These are phyloP conservation scores for Drosophila anceps DNA, from an alignment of 2,888 invertebrate genomes.

Conservation along the genomic window DNA sequence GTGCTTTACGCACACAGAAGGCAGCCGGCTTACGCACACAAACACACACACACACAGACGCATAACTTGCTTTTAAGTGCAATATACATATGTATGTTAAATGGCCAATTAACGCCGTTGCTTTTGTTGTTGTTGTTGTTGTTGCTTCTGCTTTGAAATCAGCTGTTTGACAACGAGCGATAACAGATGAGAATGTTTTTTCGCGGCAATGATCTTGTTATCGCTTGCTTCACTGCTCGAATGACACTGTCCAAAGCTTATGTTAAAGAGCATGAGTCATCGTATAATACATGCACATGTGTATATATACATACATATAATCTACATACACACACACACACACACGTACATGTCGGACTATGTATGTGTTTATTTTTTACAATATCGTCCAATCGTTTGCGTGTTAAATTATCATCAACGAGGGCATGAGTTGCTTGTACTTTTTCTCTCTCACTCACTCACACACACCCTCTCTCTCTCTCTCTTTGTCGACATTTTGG, in stretches of 20 bases:
- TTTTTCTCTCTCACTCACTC: neutral
- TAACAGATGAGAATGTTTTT: conserved; percentile 18
- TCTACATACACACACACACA: conserved; percentile 3
- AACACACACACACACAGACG: neutral
- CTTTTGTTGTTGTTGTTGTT: conserved; percentile 6
- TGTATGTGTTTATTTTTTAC: conserved; percentile 14
- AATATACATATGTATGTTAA: conserved; percentile 47
- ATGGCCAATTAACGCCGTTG: conserved; percentile 57
- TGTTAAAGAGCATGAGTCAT: conserved; percentile 47
- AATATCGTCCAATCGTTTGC: conserved; percentile 61
- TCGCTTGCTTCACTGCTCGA: conserved; percentile 18
- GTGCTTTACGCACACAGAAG: conserved; percentile 62
- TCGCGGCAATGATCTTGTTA: conserved; percentile 25
- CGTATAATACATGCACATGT: neutral
- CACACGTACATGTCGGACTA: neutral
- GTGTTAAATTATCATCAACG: conserved; percentile 66
- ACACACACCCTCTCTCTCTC: neutral
- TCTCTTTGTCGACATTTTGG: neutral
- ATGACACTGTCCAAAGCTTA: conserved; percentile 12
- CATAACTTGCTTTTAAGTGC: conserved; percentile 35
- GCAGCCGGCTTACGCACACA: conserved; percentile 14
- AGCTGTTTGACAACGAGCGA: conserved; percentile 24
- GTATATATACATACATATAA: neutral
- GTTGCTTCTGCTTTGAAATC: conserved; percentile 18
- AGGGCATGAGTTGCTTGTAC: conserved; percentile 16